phyloP scores from a whole-genome alignment of 2,888 invertebrate genomes.

The Cyrtodaria siliqua region DNA sequence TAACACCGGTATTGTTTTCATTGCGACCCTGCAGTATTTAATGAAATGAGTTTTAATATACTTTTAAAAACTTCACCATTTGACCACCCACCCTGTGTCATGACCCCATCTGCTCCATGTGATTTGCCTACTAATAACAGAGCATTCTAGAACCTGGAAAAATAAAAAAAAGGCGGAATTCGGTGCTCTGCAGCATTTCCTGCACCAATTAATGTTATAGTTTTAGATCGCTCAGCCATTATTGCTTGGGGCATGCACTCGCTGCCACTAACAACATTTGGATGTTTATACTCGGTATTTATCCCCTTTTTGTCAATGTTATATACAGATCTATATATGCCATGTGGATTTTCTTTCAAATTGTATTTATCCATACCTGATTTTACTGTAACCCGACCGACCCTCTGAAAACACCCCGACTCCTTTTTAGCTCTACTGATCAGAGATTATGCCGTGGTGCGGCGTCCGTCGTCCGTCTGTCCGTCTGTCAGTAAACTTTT shows the following conservation, averaged over 20 bases:
- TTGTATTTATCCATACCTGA: too few species aligned
- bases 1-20: constrained; percentile 5
- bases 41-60: constrained; percentile 27
- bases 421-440: too few species aligned
- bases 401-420: too few species aligned
- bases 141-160: constrained; percentile 31
- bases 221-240: constrained; percentile 10
- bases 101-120: constrained; percentile 10
- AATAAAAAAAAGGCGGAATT: constrained; percentile 43
- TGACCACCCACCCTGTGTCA: constrained; percentile 35
- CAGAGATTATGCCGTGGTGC: too few species aligned
- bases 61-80: constrained; percentile 24
- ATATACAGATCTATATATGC: constrained; percentile 41
- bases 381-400: too few species aligned
- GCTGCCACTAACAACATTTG: constrained; percentile 14
- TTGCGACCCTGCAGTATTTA: constrained; percentile 7
- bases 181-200: constrained; percentile 31
- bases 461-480: too few species aligned
- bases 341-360: constrained; percentile 29
- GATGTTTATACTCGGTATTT: constrained; percentile 26
- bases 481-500: too few species aligned
- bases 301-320: constrained; percentile 55
- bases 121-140: constrained; percentile 6
- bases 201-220: constrained; percentile 34
- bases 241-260: constrained; percentile 1